Evolutionary conservation across 2,113 vertebrate genomes (phyloP).

Genomic region (Oostethus manadensis): DNA sequence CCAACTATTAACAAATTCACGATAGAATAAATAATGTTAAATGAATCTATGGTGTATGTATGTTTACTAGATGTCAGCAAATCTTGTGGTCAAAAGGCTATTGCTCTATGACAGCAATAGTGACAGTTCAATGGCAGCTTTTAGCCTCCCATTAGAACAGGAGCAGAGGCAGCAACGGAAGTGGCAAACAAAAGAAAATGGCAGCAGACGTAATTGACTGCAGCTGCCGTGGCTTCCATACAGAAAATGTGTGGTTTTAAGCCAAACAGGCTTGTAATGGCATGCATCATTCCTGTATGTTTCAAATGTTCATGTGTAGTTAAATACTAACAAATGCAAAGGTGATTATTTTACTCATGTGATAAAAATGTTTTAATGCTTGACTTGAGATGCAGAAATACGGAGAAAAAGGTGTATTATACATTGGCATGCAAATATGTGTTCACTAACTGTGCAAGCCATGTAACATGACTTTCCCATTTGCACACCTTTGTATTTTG

Average conservation of each 20-base stretch:
- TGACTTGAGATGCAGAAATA: not conserved
- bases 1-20: too few relatives aligned
- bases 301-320: not conserved
- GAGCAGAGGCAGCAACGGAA: not conserved
- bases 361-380: too few relatives aligned
- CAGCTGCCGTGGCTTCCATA: not conserved
- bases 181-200: not conserved
- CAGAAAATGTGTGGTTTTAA: not conserved
- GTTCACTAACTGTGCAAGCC: too few relatives aligned
- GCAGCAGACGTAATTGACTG: not conserved
- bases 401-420: too few relatives aligned
- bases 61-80: not conserved
- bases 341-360: too few relatives aligned
- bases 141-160: not conserved
- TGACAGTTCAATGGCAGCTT: not conserved
- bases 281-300: not conserved
- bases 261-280: not conserved
- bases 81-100: not conserved
- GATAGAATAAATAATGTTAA: too few relatives aligned
- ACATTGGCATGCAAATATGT: too few relatives aligned
- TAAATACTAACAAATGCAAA: not conserved
- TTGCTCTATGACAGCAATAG: not conserved
- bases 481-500: too few relatives aligned
- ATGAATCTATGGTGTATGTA: too few relatives aligned
- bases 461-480: too few relatives aligned